Evolutionary conservation across 92 coral and sea anemone genomes (phyloP), one percentile per base, ranked within the genome.

Genomic region (Zoanthus gigantus): DNA sequence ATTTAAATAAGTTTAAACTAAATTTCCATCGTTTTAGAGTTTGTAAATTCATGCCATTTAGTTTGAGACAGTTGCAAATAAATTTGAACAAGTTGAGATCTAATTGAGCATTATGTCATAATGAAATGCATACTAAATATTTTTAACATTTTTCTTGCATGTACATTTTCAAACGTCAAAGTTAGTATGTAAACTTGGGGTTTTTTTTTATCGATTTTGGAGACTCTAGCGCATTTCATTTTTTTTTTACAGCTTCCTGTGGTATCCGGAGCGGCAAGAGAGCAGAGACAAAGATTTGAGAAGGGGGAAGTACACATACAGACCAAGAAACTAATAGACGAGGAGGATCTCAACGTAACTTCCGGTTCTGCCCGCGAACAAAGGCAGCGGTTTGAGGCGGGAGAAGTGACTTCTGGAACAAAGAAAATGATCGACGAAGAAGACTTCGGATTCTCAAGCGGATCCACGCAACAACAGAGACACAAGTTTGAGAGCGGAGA

Each of bases 401-500:
- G 85, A 29, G 63, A 81, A 44, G 50, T 81, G 12, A 1, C 32
- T 53, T 81, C 85, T 16, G 74, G 65, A 13, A 67, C 85, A 14
- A 81, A 81, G 74, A 81, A 63, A 23, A 48, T 81, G 74, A 81
- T 81, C 0, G 85, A 81, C n/a, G 85, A 81, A 12, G 85, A 81
- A 8, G 85, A 81, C 28, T 63, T 81, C 14, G 85, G 85, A 2
- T 46, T 81, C 23, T 81, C 85, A n/a, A 66, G 85, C 30, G 85
- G 85, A 0, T 71, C 85, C 5, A 52, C 85, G 5, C 18, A 46
- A 71, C 57, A 81, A 46, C 85, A 81, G 63, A 81, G 85, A 63
- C 61, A 81, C 75, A 81, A 81, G 85, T 81, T 66, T 29, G 85
- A 81, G 60, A 81, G 85, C 76, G 85, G 85, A 44, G 74, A 80